phyloP scores from a whole-genome alignment of 2,113 vertebrate species.

The Nematolebias whitei region DNA sequence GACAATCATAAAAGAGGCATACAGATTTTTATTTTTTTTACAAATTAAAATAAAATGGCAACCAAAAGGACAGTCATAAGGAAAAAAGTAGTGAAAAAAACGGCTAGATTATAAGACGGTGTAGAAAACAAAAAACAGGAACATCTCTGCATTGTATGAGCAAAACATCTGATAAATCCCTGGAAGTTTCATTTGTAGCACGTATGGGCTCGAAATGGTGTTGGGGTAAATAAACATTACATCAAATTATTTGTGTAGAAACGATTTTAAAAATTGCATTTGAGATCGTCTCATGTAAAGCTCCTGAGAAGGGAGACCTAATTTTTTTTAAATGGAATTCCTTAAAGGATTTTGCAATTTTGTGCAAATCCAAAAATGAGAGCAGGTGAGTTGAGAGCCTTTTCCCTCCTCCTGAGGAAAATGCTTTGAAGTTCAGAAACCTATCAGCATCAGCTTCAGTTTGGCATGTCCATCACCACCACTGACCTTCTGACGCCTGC shows the following conservation, averaged over 20 bases:
- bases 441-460: slow-evolving; percentile 58
- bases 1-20: too few relatives aligned
- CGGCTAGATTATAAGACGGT: too few relatives aligned
- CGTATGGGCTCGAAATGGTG: too few relatives aligned
- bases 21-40: too few relatives aligned
- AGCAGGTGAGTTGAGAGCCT: slow-evolving; percentile 11
- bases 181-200: too few relatives aligned
- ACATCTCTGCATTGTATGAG: too few relatives aligned
- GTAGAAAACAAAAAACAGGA: too few relatives aligned
- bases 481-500: slow-evolving; percentile 7
- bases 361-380: slow-evolving; percentile 26
- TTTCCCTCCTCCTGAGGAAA: slow-evolving; percentile 26
- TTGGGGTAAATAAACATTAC: too few relatives aligned
- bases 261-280: background rate
- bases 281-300: background rate
- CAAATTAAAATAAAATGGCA: too few relatives aligned
- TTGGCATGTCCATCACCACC: slow-evolving; percentile 34
- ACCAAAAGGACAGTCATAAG: too few relatives aligned
- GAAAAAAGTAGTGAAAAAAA: too few relatives aligned
- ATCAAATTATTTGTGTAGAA: background rate
- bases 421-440: slow-evolving; percentile 70
- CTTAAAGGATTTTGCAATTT: background rate
- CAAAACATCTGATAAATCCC: too few relatives aligned
- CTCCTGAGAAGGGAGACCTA: background rate
- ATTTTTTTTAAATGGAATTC: background rate